phyloP scores from a whole-genome alignment of 2,113 vertebrate genomes.

The Caranx ignobilis region DNA sequence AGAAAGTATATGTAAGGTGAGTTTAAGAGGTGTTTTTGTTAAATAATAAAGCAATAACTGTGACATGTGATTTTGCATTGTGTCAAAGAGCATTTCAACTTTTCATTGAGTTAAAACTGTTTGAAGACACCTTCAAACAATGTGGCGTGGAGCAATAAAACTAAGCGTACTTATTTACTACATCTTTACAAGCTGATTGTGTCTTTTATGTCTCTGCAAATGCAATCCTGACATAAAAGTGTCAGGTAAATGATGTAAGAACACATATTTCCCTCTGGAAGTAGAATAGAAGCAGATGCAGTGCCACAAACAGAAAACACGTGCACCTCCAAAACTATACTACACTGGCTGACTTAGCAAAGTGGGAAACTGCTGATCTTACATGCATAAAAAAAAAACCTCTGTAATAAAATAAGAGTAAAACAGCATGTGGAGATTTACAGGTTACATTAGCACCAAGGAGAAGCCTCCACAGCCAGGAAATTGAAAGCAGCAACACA shows the following conservation, averaged over 20 bases:
- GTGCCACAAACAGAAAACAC: not conserved
- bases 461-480: not conserved
- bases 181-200: not conserved
- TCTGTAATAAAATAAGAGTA: not conserved
- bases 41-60: no score
- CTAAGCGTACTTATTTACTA: no score
- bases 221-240: not conserved
- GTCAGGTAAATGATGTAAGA: not conserved
- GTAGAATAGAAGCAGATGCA: not conserved
- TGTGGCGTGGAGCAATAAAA: not conserved
- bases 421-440: not conserved
- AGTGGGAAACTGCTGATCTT: not conserved
- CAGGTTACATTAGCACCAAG: not conserved
- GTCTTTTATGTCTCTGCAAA: not conserved
- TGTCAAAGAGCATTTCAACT: not conserved
- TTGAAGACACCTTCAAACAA: not conserved
- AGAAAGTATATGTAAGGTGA: no score
- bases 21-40: no score
- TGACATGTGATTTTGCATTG: not conserved
- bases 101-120: not conserved
- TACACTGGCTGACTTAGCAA: not conserved
- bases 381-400: not conserved
- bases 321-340: not conserved
- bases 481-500: conserved; percentile 31
- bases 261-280: not conserved